Evolutionary conservation across 2,113 vertebrate genomes (phyloP).

Genomic region (Melanotaenia duboulayi): DNA sequence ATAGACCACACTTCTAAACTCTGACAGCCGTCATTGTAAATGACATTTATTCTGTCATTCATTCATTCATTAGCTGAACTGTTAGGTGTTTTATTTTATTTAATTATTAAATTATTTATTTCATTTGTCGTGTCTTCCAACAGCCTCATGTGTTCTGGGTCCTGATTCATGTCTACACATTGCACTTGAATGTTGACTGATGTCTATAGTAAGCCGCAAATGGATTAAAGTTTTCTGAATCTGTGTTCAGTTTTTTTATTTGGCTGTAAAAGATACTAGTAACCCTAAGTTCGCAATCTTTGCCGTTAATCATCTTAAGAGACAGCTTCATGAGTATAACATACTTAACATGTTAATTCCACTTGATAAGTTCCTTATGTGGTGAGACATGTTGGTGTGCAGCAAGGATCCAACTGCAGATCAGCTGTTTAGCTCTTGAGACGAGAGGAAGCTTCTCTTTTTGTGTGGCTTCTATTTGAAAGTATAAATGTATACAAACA

Average conservation of each 20-base stretch:
- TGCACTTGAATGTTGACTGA: too few species aligned
- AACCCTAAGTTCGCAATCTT: constrained; percentile 7
- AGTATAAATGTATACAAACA: too few species aligned
- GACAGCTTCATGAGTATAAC: neutral
- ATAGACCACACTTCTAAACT: neutral
- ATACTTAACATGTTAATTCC: neutral
- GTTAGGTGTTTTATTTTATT: too few species aligned
- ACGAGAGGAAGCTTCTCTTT: neutral
- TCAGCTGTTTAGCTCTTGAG: neutral
- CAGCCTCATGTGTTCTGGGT: too few species aligned
- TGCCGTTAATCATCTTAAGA: neutral
- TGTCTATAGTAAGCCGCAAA: too few species aligned
- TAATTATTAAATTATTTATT: too few species aligned
- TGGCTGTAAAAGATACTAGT: neutral
- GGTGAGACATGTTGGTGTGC: neutral
- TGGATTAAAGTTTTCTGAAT: too few species aligned
- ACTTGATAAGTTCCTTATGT: neutral
- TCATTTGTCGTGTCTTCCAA: too few species aligned
- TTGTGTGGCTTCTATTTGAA: neutral
- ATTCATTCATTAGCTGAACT: neutral
- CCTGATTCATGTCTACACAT: too few species aligned
- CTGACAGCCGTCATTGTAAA: too few species aligned
- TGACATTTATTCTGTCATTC: too few species aligned
- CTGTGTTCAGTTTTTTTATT: neutral
- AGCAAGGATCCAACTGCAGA: neutral